A percentile compares a stretch with the other conserved stretches of the same genome.
Conservation (phyloP, 2,113 vertebrate genomes). For the Peromyscus maniculatus region DNA sequence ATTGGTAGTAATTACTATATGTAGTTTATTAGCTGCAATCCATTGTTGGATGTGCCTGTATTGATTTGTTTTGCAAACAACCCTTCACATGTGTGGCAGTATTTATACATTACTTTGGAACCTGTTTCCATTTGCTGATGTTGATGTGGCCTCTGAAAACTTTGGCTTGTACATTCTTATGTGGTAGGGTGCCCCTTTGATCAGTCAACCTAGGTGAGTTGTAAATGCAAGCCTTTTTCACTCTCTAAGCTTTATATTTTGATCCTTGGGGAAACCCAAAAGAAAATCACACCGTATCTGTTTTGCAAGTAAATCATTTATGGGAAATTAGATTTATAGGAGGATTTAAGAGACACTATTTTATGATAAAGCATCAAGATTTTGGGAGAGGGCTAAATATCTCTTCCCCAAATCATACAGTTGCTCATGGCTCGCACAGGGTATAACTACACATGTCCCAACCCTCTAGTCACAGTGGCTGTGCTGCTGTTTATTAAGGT, state of each 20-base stretch:
- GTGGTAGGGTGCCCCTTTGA: slow-evolving; percentile 38
- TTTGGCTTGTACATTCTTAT: slow-evolving; percentile 44
- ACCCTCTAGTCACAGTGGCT: slow-evolving; percentile 33
- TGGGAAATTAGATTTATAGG: slow-evolving; percentile 11
- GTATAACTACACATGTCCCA: slow-evolving; percentile 56
- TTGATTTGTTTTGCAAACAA: slow-evolving; percentile 86
- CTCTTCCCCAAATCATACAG: slow-evolving; percentile 55
- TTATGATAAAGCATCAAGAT: not conserved
- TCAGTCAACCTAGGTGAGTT: slow-evolving; percentile 47
- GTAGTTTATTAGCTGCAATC: slow-evolving; percentile 81
- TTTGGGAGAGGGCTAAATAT: slow-evolving; percentile 8
- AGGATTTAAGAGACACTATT: not conserved
- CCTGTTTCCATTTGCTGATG: slow-evolving; percentile 67
- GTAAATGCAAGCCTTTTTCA: slow-evolving; percentile 15
- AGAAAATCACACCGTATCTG: not conserved
- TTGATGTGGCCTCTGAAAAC: slow-evolving; percentile 34
- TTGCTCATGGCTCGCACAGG: slow-evolving; percentile 39
- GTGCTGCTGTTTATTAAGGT: slow-evolving; percentile 71
- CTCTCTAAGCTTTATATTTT: slow-evolving; percentile 22
- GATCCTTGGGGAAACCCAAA: not conserved
- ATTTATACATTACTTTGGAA: slow-evolving; percentile 77
- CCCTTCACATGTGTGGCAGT: slow-evolving; percentile 65
- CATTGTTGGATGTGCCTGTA: slow-evolving; percentile 80
- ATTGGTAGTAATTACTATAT: slow-evolving; percentile 81
- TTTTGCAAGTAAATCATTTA: slow-evolving; percentile 2